Evolutionary conservation across 2,113 vertebrate genomes (phyloP).

Genomic region (Heterotilapia buettikoferi): DNA sequence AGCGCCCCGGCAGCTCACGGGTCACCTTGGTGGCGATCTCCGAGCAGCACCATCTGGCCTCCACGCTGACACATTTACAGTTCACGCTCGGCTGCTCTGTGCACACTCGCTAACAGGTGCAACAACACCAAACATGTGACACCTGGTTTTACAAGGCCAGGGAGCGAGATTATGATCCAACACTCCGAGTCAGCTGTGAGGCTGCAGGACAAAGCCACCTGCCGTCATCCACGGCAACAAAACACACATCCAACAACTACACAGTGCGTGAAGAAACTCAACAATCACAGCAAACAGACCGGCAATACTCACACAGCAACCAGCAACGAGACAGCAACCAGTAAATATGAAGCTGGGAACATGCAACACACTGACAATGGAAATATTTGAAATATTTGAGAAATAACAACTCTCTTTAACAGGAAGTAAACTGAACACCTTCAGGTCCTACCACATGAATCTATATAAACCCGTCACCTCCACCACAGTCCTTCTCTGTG

Average conservation of each 20-base stretch:
- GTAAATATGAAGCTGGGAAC: neutral
- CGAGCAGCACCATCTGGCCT: conserved; percentile 22
- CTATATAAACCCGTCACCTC: neutral
- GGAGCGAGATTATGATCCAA: neutral
- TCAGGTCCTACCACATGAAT: neutral
- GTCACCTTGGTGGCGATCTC: conserved; percentile 31
- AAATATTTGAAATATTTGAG: neutral
- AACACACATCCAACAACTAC: neutral
- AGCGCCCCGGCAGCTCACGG: neutral
- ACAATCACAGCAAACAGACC: neutral
- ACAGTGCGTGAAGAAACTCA: neutral
- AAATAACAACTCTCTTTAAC: neutral
- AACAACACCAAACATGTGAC: neutral
- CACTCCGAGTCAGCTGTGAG: neutral
- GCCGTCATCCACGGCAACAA: neutral
- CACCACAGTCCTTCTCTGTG: neutral
- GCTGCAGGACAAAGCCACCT: neutral
- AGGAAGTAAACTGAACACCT: neutral
- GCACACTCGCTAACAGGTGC: neutral
- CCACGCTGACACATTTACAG: neutral
- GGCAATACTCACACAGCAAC: neutral
- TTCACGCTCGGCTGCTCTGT: neutral
- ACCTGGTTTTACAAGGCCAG: neutral
- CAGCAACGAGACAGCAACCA: neutral
- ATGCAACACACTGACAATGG: neutral